Evolutionary conservation across 2,888 invertebrate genomes (phyloP).

Genomic region (Tipula confusa): DNA sequence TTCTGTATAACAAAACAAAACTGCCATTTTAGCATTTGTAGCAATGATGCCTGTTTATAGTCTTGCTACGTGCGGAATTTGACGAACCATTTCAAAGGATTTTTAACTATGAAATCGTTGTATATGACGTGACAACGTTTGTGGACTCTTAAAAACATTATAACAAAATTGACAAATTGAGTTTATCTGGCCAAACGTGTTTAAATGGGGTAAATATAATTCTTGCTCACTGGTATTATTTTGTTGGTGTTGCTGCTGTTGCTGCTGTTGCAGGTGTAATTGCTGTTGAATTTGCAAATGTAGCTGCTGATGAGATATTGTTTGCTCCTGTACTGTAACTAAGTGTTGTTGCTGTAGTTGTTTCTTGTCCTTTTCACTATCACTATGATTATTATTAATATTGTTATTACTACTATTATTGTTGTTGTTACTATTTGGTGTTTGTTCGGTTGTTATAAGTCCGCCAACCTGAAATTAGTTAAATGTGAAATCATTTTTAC

Average conservation of each 20-base stretch:
- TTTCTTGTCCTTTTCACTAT: slow-evolving; percentile 39
- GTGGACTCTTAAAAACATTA: slow-evolving; percentile 28
- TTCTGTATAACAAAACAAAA: no score
- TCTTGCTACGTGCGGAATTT: no score
- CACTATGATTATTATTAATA: slow-evolving; percentile 34
- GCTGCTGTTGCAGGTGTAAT: slow-evolving; percentile 37
- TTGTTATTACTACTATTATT: slow-evolving; percentile 35
- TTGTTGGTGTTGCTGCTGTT: slow-evolving; percentile 35
- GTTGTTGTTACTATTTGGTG: slow-evolving; percentile 34
- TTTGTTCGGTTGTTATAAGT: neutral
- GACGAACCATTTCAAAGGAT: no score
- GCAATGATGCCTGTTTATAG: no score
- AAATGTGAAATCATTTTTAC: neutral
- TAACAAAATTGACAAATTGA: slow-evolving; percentile 29
- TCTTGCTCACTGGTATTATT: slow-evolving; percentile 27
- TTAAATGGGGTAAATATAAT: neutral
- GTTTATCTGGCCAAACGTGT: neutral
- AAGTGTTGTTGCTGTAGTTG: slow-evolving; percentile 36
- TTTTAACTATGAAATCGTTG: slow-evolving; percentile 27
- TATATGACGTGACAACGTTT: neutral
- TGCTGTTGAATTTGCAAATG: neutral
- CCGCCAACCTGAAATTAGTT: neutral
- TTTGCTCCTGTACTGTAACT: neutral
- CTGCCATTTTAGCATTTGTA: no score
- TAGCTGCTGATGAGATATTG: neutral